Conservation (phyloP, 2,797 vertebrate species). For the Pogoniulus pusillus region DNA sequence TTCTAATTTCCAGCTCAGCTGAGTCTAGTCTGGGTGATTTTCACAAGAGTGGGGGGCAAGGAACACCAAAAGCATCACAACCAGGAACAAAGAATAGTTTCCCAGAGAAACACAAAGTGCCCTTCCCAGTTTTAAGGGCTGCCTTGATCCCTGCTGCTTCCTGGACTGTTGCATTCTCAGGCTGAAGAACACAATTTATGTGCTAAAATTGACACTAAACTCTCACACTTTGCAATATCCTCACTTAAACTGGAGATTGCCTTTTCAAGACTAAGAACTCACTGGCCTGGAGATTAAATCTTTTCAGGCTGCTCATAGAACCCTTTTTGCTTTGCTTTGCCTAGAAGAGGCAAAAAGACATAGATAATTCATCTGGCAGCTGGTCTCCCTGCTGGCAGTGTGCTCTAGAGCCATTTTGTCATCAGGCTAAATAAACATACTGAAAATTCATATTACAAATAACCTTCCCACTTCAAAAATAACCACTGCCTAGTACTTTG, state of each 20-base stretch:
- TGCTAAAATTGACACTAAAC: background rate
- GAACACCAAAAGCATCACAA: too few species aligned
- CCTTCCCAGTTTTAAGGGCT: background rate
- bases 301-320: background rate
- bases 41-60: too few species aligned
- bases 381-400: background rate
- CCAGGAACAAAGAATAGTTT: background rate
- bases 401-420: background rate
- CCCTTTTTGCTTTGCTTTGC: constrained; percentile 2
- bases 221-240: fast-evolving
- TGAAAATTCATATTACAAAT: constrained; percentile 9
- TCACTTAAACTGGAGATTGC: background rate
- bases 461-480: background rate
- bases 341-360: background rate
- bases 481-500: background rate
- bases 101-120: background rate
- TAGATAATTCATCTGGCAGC: constrained; percentile 32
- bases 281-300: background rate
- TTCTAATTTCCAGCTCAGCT: too few species aligned
- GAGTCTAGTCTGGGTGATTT: too few species aligned
- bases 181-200: background rate
- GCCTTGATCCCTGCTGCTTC: background rate
- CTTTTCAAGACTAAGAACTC: background rate
- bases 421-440: constrained; percentile 19
- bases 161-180: background rate